Evolutionary conservation across 2,797 vertebrate genomes (phyloP), one percentile per base, ranked within the genome.

Genomic region (Coregonus suidteri): DNA sequence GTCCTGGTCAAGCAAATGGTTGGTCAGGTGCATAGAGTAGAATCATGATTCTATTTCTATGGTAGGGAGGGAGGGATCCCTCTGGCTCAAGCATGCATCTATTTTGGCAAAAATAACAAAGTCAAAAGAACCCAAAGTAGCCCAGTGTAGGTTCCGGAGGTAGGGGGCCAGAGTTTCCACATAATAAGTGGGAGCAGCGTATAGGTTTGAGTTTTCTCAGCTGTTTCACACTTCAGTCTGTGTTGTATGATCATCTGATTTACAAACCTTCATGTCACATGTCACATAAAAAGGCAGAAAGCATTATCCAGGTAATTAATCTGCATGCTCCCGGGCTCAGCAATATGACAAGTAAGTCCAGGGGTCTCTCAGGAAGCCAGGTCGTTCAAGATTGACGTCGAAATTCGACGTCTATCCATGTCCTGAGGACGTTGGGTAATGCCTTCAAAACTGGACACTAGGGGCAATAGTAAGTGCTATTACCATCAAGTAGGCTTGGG

Each of bases 11-110:
- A 72, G 77, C 72, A 84, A 78, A 82, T 71, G 25, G 75, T 75
- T 79, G 16, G 62, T 83, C n/a, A n/a, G 59, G n/a, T 2, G 20
- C 6, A 62, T 9, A 25, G 59, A 62, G n/a, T 25, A 16, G 20
- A 62, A 62, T 62, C 3, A 25, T 13, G 1, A 25, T 64, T 25
- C 7, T 25, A 64, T 30, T 64, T 64, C 59, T 64, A 64, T 25
- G 20, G 56, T 62, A 20, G 56, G 56, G 31, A 56, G 74, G 73
- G 25, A 72, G 41, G 37, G 34, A 79, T 84, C 76, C n/a, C 75
- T 85, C 66, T 82, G 72, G 53, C 51, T 75, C 70, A 73, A 74
- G 79, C 86, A 92, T 92, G 90, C 88, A 82, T 81, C 77, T 37
- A 70, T 79, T 85, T 82, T 81, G 72, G 53, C 69, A 74, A 47